These are phyloP conservation scores for Netelia fuscicornis DNA, from an alignment of 2,888 invertebrate genomes.

Conservation along the genomic window DNA sequence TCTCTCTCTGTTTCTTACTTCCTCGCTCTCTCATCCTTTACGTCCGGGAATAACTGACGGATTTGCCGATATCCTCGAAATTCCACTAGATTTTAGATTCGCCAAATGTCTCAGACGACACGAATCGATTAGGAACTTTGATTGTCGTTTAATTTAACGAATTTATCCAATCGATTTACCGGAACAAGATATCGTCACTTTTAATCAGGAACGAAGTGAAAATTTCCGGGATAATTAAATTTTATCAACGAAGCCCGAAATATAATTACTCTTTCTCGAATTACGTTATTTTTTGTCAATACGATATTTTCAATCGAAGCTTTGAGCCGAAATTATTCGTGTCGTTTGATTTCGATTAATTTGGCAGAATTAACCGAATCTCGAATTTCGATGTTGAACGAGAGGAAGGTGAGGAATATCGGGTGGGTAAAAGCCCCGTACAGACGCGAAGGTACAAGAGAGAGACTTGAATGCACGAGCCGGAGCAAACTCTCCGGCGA, in stretches of 20 bases:
- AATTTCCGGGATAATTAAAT: no score
- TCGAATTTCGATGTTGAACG: not conserved
- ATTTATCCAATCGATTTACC: constrained; percentile 18
- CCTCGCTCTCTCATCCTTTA: not conserved
- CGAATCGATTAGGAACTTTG: constrained; percentile 24
- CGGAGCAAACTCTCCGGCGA: constrained; percentile 48
- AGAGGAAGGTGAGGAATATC: not conserved
- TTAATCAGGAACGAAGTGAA: no score
- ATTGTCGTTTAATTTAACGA: constrained; percentile 27
- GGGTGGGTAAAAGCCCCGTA: not conserved
- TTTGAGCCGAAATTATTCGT: no score
- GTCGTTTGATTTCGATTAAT: no score
- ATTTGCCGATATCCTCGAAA: constrained; percentile 67
- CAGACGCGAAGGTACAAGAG: not conserved
- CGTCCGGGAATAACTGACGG: constrained; percentile 60
- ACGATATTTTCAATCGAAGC: not conserved
- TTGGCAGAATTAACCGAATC: not conserved
- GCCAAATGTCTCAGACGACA: constrained; percentile 21
- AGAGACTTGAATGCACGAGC: constrained; percentile 67
- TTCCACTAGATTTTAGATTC: constrained; percentile 60
- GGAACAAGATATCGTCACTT: constrained; percentile 2
- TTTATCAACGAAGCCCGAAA: not conserved
- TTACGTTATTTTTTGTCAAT: not conserved
- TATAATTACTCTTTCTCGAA: not conserved
- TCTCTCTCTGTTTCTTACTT: no score